Evolutionary conservation across 2,113 vertebrate species (phyloP).

Genomic region (Caranx ignobilis): DNA sequence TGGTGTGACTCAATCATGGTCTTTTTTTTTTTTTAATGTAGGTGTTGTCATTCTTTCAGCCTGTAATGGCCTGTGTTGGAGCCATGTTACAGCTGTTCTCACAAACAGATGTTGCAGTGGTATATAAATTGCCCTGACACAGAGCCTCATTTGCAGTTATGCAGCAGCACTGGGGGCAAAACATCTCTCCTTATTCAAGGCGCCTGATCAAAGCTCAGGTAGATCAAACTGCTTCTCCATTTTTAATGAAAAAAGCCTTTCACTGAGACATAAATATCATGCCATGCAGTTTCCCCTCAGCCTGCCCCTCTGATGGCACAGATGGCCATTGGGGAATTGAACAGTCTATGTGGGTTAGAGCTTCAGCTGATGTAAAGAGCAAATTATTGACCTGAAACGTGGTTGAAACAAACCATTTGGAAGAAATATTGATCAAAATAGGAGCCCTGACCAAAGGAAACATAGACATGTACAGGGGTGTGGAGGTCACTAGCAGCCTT

Average conservation of each 20-base stretch:
- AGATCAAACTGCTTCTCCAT: constrained; percentile 60
- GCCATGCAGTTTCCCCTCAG: constrained; percentile 19
- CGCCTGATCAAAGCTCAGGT: constrained; percentile 64
- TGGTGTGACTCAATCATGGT: not conserved
- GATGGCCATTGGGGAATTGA: constrained; percentile 1
- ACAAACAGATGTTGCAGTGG: constrained; percentile 42
- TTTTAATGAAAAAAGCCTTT: constrained; percentile 61
- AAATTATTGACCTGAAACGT: constrained; percentile 35
- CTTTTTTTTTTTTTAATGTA: not conserved
- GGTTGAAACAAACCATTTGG: constrained; percentile 18
- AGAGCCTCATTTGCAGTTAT: constrained; percentile 37
- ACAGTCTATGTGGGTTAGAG: constrained; percentile 13
- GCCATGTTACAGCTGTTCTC: constrained; percentile 11
- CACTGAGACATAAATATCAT: constrained; percentile 54
- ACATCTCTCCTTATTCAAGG: constrained; percentile 64
- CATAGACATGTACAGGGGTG: not conserved
- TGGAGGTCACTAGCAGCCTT: not conserved
- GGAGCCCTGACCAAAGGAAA: constrained; percentile 12
- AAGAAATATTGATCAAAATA: constrained; percentile 30
- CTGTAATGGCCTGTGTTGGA: not conserved
- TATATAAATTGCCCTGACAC: constrained; percentile 35
- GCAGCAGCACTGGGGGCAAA: constrained; percentile 20
- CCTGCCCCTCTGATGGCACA: not conserved
- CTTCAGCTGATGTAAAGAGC: constrained; percentile 9
- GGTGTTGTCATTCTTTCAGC: not conserved